A percentile compares a stretch with the other conserved stretches of the same genome.
Conservation (phyloP, 2,888 invertebrate genomes). For the Idaea dimidiata region DNA sequence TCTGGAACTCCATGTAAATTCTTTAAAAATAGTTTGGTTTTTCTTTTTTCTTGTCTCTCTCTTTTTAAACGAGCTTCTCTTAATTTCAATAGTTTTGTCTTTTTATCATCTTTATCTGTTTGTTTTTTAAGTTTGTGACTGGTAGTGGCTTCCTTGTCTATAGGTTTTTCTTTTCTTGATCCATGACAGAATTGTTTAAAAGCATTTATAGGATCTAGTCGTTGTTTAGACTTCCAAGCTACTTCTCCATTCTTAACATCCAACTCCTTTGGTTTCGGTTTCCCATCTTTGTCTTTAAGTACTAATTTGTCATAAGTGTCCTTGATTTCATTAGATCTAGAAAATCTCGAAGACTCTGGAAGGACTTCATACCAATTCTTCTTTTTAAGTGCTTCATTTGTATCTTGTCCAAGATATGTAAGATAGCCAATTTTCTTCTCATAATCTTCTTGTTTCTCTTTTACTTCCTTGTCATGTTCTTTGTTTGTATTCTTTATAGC, state of each 20-base stretch:
- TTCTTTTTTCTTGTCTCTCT: conserved; percentile 88
- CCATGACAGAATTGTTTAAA: conserved; percentile 80
- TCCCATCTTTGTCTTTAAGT: conserved; percentile 69
- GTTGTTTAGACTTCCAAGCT: conserved; percentile 83
- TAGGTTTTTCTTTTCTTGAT: conserved; percentile 28
- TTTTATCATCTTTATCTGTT: conserved; percentile 37
- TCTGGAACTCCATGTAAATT: conserved; percentile 72
- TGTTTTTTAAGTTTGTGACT: conserved; percentile 35
- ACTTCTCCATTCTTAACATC: conserved; percentile 81
- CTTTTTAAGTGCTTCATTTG: conserved; percentile 91
- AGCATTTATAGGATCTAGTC: conserved; percentile 87
- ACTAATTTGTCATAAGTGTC: conserved; percentile 73
- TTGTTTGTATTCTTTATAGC: conserved; percentile 87
- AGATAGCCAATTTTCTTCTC: conserved; percentile 98
- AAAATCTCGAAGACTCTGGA: conserved; percentile 78
- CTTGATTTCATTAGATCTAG: conserved; percentile 54
- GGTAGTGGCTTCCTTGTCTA: conserved; percentile 23
- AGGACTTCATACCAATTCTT: conserved; percentile 93
- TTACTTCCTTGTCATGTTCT: conserved; percentile 94
- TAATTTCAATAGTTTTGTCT: conserved; percentile 81
- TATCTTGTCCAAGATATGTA: conserved; percentile 96
- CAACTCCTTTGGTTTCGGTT: conserved; percentile 49
- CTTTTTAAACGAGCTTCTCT: conserved; percentile 89
- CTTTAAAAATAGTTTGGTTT: conserved; percentile 86
- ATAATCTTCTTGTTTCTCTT: conserved; percentile 96